Conservation (phyloP, 2,797 vertebrate species). For the Parambassis ranga region DNA sequence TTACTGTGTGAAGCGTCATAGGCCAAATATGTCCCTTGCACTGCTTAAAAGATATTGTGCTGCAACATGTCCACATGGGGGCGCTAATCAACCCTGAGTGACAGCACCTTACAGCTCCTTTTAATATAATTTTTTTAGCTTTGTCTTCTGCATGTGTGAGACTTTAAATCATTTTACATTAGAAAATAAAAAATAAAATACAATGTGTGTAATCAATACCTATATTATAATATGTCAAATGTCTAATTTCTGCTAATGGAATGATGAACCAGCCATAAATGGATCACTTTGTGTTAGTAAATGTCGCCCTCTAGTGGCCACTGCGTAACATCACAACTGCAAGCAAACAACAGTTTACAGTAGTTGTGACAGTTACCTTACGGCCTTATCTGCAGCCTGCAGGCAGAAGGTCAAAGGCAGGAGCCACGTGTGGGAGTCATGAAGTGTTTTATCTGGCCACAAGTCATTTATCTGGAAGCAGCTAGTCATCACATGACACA, state of each 20-base stretch:
- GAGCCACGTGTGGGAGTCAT: no score
- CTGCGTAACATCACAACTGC: neutral
- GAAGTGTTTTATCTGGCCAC: no score
- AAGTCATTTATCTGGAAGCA: conserved; percentile 4
- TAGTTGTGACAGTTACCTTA: neutral
- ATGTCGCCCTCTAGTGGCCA: conserved; percentile 43
- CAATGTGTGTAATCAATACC: neutral
- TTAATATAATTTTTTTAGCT: no score
- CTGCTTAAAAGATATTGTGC: no score
- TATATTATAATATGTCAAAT: neutral
- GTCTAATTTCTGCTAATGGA: neutral
- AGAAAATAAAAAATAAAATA: neutral
- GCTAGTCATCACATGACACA: neutral
- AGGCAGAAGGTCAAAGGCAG: neutral
- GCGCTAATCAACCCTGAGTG: neutral
- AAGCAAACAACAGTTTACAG: neutral
- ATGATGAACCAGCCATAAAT: neutral
- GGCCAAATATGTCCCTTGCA: no score
- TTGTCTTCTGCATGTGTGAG: neutral
- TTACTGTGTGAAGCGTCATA: no score
- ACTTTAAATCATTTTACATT: neutral
- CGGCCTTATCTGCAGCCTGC: conserved; percentile 21
- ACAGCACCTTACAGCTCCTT: neutral
- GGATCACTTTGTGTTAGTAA: neutral
- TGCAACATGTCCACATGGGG: neutral